Evolutionary conservation across 2,113 vertebrate genomes (phyloP).

Genomic region (Megalops atlanticus): DNA sequence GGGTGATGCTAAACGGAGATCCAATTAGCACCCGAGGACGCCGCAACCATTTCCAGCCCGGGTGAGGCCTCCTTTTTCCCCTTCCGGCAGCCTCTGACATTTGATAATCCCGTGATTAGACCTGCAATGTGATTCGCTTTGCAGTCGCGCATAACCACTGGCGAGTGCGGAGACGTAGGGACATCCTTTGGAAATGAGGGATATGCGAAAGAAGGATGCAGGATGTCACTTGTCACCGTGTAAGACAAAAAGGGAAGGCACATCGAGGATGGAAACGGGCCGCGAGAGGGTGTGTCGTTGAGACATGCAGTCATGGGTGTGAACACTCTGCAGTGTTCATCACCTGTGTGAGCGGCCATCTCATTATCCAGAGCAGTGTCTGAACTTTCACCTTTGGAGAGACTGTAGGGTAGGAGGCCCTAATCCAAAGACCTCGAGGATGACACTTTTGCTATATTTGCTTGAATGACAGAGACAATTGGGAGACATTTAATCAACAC

Average conservation of each 20-base stretch:
- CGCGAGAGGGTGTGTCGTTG: too few relatives aligned
- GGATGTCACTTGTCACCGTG: not conserved
- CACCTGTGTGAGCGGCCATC: too few relatives aligned
- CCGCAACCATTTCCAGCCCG: not conserved
- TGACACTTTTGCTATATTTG: too few relatives aligned
- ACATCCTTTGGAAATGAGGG: not conserved
- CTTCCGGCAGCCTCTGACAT: not conserved
- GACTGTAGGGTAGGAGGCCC: too few relatives aligned
- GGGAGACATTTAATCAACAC: not conserved
- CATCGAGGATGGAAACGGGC: slow-evolving; percentile 28
- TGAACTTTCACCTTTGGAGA: too few relatives aligned
- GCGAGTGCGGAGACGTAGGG: not conserved
- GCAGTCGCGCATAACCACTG: too few relatives aligned
- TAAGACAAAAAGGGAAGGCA: not conserved
- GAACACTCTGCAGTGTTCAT: too few relatives aligned
- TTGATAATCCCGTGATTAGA: not conserved
- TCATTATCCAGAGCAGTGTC: too few relatives aligned
- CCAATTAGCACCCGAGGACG: slow-evolving; percentile 3
- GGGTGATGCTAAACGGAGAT: slow-evolving; percentile 3
- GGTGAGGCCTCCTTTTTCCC: not conserved
- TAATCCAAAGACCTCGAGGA: too few relatives aligned
- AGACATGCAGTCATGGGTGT: too few relatives aligned
- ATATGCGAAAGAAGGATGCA: slow-evolving; percentile 34
- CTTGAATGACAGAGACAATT: too few relatives aligned
- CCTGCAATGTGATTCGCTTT: not conserved